Base-by-base conservation (phyloP, 2,797 vertebrate species). In the Antrozous pallidus region DNA sequence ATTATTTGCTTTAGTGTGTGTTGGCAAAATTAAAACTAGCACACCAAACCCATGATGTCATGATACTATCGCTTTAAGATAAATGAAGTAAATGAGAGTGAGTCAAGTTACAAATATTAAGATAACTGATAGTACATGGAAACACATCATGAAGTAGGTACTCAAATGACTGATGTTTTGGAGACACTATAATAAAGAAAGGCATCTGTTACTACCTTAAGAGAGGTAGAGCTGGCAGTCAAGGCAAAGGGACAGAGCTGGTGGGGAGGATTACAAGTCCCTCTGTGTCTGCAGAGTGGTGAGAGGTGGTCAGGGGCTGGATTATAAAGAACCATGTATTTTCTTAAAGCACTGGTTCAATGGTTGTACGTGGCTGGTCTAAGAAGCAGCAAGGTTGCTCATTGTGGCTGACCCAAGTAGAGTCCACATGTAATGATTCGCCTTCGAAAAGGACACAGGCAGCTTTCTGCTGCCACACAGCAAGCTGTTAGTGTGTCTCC, bases 11-110 rank as follows among this genome's bases (percentile, higher is more conserved):
- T 89, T 88, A 71, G 45, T 73, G 31, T 89, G 3, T 54, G 31
- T 77, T 82, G 90, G 69, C 24, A 73, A 92, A 87, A 90, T 74
- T 86, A 79, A 31, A 92, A 61, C 38, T 67, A 85, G 22, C 20
- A 49, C 16, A 77, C 51, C 28, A 74, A 86, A 40, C 17, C 33
- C 12, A n/a, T 75, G 61, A n/a, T 87, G 24, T 83, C 28, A 86
- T 69, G 14, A 58, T 69, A 78, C 4, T 78, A n/a, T 71, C 11
- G 2, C 40, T 51, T 67, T 47, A 69, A 73, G 18, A 79, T 38
- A 78, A 92, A 74, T 14, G 61, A 47, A 69, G 54, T n/a, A 33
- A 79, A 78, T 86, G 36, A 94, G 16, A 81, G 16, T 33, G 42
- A 83, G n/a, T 65, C 36, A 63, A 40, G 8, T 88, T 58, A 81